Percentiles rank a stretch among this genome's conserved stretches.
These are phyloP conservation scores for Nothobranchius kuhntae DNA, from an alignment of 2,113 vertebrate genomes.

Conservation along the genomic window DNA sequence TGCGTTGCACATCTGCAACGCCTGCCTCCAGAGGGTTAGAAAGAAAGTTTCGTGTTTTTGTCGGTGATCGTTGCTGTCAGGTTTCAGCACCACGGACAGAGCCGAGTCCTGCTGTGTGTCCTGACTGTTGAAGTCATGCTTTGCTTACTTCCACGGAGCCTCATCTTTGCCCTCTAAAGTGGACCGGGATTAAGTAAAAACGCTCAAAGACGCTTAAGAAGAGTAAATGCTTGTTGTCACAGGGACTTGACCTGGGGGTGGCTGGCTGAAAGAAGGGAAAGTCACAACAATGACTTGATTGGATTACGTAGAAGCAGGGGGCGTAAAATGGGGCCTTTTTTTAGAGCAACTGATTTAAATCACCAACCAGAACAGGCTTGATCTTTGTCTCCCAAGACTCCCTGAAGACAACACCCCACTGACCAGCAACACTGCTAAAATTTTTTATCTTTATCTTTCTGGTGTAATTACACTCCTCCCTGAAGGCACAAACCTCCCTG, in stretches of 20 bases:
- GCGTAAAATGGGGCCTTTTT: conserved; percentile 17
- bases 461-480: conserved; percentile 67
- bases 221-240: conserved; percentile 47
- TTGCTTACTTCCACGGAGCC: conserved; percentile 29
- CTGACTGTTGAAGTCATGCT: conserved; percentile 32
- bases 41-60: background rate
- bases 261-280: conserved; percentile 34
- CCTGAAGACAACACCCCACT: conserved; percentile 50
- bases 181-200: conserved; percentile 49
- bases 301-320: conserved; percentile 16
- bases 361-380: conserved; percentile 38
- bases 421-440: conserved; percentile 65
- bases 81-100: conserved; percentile 70
- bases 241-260: conserved; percentile 29
- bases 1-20: too few species aligned
- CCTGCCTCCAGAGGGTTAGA: background rate
- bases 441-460: conserved; percentile 54
- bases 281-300: conserved; percentile 31
- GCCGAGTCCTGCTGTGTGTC: background rate
- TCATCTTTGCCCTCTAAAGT: conserved; percentile 41
- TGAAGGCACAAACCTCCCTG: conserved; percentile 34
- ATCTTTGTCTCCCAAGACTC: conserved; percentile 44
- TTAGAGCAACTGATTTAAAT: conserved; percentile 40
- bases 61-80: background rate
- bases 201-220: conserved; percentile 63